Evolutionary conservation across 23 tunicate species (phyloP).

Genomic region (Trididemnum miniatum): DNA sequence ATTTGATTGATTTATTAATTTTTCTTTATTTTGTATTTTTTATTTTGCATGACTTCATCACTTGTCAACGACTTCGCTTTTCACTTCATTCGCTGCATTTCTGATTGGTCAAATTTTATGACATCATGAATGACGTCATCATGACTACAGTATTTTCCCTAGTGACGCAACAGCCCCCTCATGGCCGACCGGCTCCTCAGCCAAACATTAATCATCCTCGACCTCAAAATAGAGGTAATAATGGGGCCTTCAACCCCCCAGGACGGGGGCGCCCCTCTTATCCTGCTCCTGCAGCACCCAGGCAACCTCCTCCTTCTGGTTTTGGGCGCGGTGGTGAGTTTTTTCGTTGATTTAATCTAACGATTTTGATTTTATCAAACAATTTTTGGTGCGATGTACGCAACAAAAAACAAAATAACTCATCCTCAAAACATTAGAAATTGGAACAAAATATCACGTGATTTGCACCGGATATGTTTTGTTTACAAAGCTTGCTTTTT

Average conservation of each 20-base stretch:
- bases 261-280: constrained; percentile 16
- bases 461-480: no score
- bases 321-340: constrained; percentile 1
- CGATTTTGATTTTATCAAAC: no score
- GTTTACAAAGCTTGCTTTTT: no score
- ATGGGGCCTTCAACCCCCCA: background rate
- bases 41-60: constrained; percentile 1
- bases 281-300: constrained; percentile 11
- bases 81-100: background rate
- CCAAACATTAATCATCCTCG: constrained; percentile 18
- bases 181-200: constrained; percentile 1
- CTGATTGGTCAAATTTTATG: constrained; percentile 3
- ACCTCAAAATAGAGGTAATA: constrained; percentile 1
- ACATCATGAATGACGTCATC: background rate
- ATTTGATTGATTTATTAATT: no score
- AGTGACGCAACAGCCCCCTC: constrained; percentile 19
- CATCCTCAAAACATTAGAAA: no score
- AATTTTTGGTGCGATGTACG: no score
- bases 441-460: no score
- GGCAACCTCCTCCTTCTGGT: background rate
- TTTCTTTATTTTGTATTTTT: no score
- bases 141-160: constrained; percentile 17
- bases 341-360: no score
- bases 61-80: background rate
- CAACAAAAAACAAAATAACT: no score